Conservation (phyloP, 2,797 vertebrate genomes). For the Carcharodon carcharias region DNA sequence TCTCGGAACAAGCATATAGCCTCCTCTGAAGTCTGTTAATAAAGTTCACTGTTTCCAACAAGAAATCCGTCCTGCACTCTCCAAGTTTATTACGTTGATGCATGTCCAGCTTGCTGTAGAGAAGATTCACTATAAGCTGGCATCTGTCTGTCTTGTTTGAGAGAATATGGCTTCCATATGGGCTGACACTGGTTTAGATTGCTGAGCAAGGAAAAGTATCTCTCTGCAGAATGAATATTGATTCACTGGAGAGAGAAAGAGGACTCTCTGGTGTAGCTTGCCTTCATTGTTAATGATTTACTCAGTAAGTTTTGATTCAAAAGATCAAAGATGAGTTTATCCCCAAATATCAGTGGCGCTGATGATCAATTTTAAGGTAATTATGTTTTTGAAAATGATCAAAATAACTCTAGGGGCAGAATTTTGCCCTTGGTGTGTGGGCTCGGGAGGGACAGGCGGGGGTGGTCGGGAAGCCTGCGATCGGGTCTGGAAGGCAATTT, state of each 20-base stretch:
- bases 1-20: too few species aligned
- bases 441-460: too few species aligned
- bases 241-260: neutral
- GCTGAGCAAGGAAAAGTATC: too few species aligned
- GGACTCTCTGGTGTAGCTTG: neutral
- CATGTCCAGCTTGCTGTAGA: too few species aligned
- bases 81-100: too few species aligned
- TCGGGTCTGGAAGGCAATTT: too few species aligned
- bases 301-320: neutral
- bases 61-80: too few species aligned
- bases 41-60: too few species aligned
- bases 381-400: neutral
- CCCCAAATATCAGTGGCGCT: neutral
- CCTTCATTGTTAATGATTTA: neutral
- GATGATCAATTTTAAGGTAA: neutral
- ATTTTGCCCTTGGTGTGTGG: too few species aligned
- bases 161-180: neutral
- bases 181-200: too few species aligned
- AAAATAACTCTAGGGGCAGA: neutral
- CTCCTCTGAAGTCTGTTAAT: too few species aligned
- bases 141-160: neutral
- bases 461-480: too few species aligned
- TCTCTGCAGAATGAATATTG: neutral
- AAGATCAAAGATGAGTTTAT: neutral
- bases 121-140: neutral